These are phyloP conservation scores for Phoxinus phoxinus DNA, from an alignment of 2,113 vertebrate species.

Conservation along the genomic window DNA sequence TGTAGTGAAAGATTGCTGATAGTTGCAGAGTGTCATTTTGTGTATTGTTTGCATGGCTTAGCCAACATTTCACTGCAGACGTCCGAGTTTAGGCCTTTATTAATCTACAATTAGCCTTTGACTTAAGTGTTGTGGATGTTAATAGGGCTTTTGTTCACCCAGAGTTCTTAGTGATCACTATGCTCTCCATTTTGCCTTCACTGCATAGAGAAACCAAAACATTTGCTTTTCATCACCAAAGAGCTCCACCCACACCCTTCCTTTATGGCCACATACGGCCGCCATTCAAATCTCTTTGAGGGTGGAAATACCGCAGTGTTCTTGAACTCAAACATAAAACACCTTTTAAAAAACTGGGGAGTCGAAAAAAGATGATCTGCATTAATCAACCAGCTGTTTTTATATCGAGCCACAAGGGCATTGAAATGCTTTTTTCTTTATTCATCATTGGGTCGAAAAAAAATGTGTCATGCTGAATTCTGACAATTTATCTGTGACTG, in stretches of 20 bases:
- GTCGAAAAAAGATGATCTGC: background rate
- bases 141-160: conserved; percentile 19
- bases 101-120: conserved; percentile 24
- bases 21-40: background rate
- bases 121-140: conserved; percentile 22
- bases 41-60: conserved; percentile 32
- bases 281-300: background rate
- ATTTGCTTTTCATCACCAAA: conserved; percentile 42
- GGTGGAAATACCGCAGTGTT: background rate
- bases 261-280: background rate
- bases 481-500: conserved; percentile 14
- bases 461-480: background rate
- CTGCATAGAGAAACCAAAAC: conserved; percentile 38
- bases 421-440: background rate
- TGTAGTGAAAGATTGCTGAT: conserved; percentile 5
- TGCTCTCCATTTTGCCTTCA: conserved; percentile 38
- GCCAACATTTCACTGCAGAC: conserved; percentile 14
- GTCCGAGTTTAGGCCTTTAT: conserved; percentile 11
- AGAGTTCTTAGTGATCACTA: conserved; percentile 35
- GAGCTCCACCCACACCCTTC: conserved; percentile 11
- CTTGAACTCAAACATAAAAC: background rate
- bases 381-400: background rate
- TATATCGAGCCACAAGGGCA: background rate
- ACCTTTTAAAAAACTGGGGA: background rate
- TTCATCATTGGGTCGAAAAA: background rate